These are phyloP conservation scores for Seira ritae DNA, from an alignment of 2,888 invertebrate species.

Conservation along the genomic window DNA sequence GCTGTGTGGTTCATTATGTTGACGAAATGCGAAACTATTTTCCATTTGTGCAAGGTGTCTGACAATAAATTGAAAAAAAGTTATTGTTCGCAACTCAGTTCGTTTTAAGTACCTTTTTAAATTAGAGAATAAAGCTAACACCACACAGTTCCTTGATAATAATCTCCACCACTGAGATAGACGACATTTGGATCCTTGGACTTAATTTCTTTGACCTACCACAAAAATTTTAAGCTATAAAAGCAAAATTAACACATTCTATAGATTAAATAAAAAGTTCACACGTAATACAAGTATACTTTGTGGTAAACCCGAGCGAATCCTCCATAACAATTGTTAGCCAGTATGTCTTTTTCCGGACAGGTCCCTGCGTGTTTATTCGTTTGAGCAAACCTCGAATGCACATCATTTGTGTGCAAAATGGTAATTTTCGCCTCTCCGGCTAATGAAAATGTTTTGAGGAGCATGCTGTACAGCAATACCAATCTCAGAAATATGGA, in stretches of 20 bases:
- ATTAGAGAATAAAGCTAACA: too few species aligned
- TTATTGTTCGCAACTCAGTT: too few species aligned
- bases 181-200: slow-evolving; percentile 81
- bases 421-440: slow-evolving; percentile 82
- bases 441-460: neutral
- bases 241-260: too few species aligned
- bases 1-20: slow-evolving; percentile 89
- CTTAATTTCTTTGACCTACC: slow-evolving; percentile 76
- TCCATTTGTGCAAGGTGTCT: slow-evolving; percentile 86
- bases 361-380: slow-evolving; percentile 82
- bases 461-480: neutral
- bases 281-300: too few species aligned
- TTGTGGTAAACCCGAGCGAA: slow-evolving; percentile 81
- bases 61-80: slow-evolving; percentile 77
- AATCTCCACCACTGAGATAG: slow-evolving; percentile 94
- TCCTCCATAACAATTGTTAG: slow-evolving; percentile 88
- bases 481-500: too few species aligned
- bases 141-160: slow-evolving; percentile 88
- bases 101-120: too few species aligned
- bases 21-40: slow-evolving; percentile 86
- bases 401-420: slow-evolving; percentile 95
- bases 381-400: slow-evolving; percentile 88
- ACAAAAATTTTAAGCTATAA: too few species aligned
- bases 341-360: slow-evolving; percentile 76
- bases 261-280: too few species aligned